Evolutionary conservation across 92 coral and sea anemone species (phyloP), one percentile per base, ranked within the genome.

Genomic region (Zoanthus sansibaricus): DNA sequence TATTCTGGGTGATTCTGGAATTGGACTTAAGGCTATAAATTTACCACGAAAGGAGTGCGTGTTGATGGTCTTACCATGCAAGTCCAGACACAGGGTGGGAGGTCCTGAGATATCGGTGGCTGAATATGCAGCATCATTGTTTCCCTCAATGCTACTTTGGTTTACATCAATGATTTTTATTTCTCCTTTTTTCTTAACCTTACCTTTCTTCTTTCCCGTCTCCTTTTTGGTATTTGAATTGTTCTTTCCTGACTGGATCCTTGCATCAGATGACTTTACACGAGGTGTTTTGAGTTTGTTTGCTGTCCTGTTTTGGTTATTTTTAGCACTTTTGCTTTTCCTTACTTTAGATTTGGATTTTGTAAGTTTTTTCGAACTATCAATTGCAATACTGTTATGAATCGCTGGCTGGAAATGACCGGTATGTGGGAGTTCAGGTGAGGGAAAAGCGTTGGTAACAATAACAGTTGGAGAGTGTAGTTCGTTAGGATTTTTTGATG

Each of bases 391-490:
- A 37, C 83, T 88, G 9, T 33, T 71, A 7, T 78, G 83, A 71
- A 72, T 77, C 32, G 76, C 74, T 75, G 52, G 93, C 84, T 67
- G 89, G 88, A 56, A 78, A 10, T 62, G 25, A 66, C 86, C 76
- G 77, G 83, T 76, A 51, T 54, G 71, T 15, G 94, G 95, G 3
- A 98, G 99, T 49, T 78, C 95, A 10, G 99, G 99, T 15, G 98
- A 91, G 1, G 99, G 99, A 83, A 85, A 97, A 9, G 99, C 93
- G 78, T 96, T 97, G 17, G 87, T 82, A 78, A 95, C 95, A 25
- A 85, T 92, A 30, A 69, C 74, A 30, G 17, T 33, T 69, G 74
- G 10, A 14, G 17, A 17, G 6, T 31, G 10, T 10, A 3, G 33
- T 5, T 69, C 46, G 74, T 69, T 69, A 33, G 14, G 74, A 69